Percentiles rank a stretch among this genome's conserved stretches.
phyloP scores from a whole-genome alignment of 2,888 invertebrate species.

The Bruchidius siliquastri region DNA sequence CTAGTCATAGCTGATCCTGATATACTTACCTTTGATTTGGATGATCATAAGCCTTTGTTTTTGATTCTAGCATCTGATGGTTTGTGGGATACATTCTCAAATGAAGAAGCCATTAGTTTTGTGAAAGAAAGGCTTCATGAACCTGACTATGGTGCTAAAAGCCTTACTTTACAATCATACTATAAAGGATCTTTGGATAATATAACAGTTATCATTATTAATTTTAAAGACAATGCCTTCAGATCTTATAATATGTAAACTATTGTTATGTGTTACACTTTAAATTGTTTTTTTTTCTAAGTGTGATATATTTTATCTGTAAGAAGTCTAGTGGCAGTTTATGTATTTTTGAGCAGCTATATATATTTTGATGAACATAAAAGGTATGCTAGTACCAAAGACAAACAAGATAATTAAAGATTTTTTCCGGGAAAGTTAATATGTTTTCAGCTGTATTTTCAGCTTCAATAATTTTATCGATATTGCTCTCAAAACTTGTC shows the following conservation, averaged over 20 bases:
- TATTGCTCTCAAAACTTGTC: too few species aligned
- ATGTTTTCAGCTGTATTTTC: too few species aligned
- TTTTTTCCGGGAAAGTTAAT: too few species aligned
- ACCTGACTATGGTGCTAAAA: conserved; percentile 86
- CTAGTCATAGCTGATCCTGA: conserved; percentile 95
- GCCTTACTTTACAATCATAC: conserved; percentile 84
- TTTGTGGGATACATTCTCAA: conserved; percentile 92
- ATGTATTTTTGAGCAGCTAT: background rate
- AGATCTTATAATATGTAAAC: conserved; percentile 11
- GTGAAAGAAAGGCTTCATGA: conserved; percentile 81
- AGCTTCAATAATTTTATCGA: too few species aligned
- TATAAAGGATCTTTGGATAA: conserved; percentile 92
- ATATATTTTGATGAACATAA: too few species aligned
- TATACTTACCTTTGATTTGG: conserved; percentile 84
- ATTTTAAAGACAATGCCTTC: conserved; percentile 59
- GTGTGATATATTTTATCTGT: background rate
- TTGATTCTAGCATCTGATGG: conserved; percentile 92
- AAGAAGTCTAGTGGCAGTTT: too few species aligned
- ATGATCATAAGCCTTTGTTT: conserved; percentile 83
- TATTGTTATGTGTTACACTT: background rate
- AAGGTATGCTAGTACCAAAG: too few species aligned
- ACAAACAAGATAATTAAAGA: too few species aligned
- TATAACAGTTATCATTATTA: conserved; percentile 88
- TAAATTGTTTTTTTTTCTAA: too few species aligned
- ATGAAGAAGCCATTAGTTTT: conserved; percentile 89